Evolutionary conservation across 2,888 invertebrate genomes (phyloP).

Genomic region (Criorhina ranunculi): DNA sequence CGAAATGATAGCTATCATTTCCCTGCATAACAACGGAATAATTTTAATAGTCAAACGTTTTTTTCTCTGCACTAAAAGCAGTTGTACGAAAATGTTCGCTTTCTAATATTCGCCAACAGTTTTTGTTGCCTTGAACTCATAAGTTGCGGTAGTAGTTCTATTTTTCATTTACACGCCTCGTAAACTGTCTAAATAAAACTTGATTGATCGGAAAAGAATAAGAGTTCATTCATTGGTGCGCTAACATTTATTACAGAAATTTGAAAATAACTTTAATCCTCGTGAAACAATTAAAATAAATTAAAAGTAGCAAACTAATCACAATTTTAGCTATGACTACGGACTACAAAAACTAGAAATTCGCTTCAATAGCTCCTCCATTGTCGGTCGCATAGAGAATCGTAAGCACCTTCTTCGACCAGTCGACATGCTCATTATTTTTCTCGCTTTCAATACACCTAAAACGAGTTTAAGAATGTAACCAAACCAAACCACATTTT

Average conservation of each 20-base stretch:
- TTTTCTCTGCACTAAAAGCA: no score
- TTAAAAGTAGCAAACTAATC: constrained; percentile 20
- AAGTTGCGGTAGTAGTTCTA: no score
- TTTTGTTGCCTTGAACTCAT: no score
- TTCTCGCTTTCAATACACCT: constrained; percentile 76
- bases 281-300: constrained; percentile 30
- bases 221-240: neutral
- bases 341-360: constrained; percentile 5
- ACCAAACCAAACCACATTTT: neutral
- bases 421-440: constrained; percentile 76
- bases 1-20: no score
- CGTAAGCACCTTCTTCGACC: constrained; percentile 78
- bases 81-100: no score
- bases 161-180: no score
- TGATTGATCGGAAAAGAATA: no score
- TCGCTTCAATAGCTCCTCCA: constrained; percentile 21
- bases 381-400: constrained; percentile 78
- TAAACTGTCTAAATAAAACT: no score
- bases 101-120: no score
- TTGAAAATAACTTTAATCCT: neutral
- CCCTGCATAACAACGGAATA: no score
- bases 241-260: constrained; percentile 29
- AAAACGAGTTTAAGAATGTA: neutral
- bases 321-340: neutral
- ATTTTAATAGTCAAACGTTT: no score